Evolutionary conservation across 2,888 invertebrate species (phyloP).

Genomic region (Saturnia pavonia): DNA sequence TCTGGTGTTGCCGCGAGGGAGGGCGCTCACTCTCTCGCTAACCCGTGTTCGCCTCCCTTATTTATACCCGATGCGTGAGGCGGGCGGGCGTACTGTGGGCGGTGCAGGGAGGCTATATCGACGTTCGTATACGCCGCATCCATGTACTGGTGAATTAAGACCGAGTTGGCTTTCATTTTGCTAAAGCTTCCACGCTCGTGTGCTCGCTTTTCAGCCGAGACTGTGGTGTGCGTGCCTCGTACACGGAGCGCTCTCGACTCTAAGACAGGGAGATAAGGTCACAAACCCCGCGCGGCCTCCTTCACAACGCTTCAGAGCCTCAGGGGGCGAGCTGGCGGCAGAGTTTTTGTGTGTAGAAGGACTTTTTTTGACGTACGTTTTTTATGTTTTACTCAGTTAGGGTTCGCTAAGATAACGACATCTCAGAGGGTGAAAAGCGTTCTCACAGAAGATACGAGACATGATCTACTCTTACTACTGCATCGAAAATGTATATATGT

Average conservation of each 20-base stretch:
- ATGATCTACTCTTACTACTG: background rate
- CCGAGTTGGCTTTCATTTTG: slow-evolving; percentile 82
- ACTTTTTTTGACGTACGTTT: slow-evolving; percentile 81
- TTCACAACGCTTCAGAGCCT: slow-evolving; percentile 71
- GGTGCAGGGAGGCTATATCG: slow-evolving; percentile 56
- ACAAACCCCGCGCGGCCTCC: slow-evolving; percentile 50
- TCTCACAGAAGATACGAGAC: slow-evolving; percentile 54
- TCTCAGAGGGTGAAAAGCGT: slow-evolving; percentile 67
- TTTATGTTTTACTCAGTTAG: slow-evolving; percentile 80
- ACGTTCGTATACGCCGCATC: slow-evolving; percentile 64
- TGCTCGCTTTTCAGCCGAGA: slow-evolving; percentile 75
- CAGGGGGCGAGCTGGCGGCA: slow-evolving; percentile 72
- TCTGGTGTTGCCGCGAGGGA: slow-evolving; percentile 63
- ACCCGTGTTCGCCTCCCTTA: slow-evolving; percentile 77
- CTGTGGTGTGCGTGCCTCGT: slow-evolving; percentile 54
- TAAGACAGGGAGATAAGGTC: slow-evolving; percentile 62
- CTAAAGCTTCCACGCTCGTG: slow-evolving; percentile 80
- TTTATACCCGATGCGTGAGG: slow-evolving; percentile 70
- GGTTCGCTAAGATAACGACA: slow-evolving; percentile 80
- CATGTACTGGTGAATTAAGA: slow-evolving; percentile 80
- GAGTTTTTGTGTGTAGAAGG: slow-evolving; percentile 79
- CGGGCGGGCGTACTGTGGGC: slow-evolving; percentile 41
- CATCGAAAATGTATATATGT: background rate
- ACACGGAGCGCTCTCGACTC: slow-evolving; percentile 60
- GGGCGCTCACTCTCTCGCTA: slow-evolving; percentile 75